phyloP scores from a whole-genome alignment of 2,797 vertebrate genomes.

The Parauchenoglanis ngamensis region DNA sequence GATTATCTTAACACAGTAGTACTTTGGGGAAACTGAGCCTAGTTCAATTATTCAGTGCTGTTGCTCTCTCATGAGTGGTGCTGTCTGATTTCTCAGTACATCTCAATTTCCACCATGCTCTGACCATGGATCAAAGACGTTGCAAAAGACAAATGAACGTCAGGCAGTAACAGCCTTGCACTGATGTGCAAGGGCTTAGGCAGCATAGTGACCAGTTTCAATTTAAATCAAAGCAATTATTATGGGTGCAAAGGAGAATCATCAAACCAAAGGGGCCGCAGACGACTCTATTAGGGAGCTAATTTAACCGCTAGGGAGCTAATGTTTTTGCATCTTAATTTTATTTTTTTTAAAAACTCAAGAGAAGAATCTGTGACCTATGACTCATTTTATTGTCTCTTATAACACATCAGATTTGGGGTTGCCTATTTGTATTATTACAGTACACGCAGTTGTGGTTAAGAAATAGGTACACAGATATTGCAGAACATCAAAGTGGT shows the following conservation, averaged over 20 bases:
- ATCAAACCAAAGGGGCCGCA: slow-evolving; percentile 34
- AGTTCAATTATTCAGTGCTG: slow-evolving; percentile 63
- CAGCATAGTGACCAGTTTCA: slow-evolving; percentile 31
- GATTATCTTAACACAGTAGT: slow-evolving; percentile 20
- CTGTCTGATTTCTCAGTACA: slow-evolving; percentile 58
- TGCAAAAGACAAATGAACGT: slow-evolving; percentile 60
- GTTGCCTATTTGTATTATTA: not conserved
- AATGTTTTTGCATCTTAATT: not conserved
- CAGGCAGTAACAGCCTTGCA: slow-evolving; percentile 52
- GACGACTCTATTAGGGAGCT: slow-evolving; percentile 58
- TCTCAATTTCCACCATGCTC: slow-evolving; percentile 60
- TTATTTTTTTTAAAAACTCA: slow-evolving; percentile 29
- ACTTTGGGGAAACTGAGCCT: slow-evolving; percentile 29
- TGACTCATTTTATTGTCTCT: not conserved
- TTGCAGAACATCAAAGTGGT: not conserved
- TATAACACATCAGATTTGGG: not conserved
- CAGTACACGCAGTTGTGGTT: not conserved
- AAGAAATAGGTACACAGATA: not conserved
- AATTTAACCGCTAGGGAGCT: not conserved
- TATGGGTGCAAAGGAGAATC: slow-evolving; percentile 40
- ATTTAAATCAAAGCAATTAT: slow-evolving; percentile 58
- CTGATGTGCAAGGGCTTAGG: slow-evolving; percentile 43
- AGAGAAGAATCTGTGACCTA: not conserved
- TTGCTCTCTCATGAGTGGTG: slow-evolving; percentile 50
- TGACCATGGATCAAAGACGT: slow-evolving; percentile 39